Evolutionary conservation across 2,888 invertebrate genomes (phyloP).

Genomic region (Incurvaria masculella): DNA sequence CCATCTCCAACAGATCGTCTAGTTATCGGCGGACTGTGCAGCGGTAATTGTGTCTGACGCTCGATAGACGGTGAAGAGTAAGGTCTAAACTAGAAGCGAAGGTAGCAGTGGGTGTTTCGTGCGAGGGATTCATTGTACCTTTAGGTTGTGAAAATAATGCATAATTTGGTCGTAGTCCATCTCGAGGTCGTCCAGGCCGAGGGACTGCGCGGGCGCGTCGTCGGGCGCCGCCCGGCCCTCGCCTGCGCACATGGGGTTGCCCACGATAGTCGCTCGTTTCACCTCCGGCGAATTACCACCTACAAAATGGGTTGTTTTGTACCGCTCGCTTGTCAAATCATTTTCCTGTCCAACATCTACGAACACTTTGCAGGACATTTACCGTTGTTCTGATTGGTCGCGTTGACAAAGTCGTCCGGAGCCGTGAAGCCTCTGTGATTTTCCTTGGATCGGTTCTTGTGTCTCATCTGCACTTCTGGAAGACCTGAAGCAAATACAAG

Average conservation of each 20-base stretch:
- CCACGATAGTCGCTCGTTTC: conserved; percentile 81
- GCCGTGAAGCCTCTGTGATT: conserved; percentile 18
- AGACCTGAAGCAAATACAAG: no score
- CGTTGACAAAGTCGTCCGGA: conserved; percentile 58
- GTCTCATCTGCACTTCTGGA: conserved; percentile 49
- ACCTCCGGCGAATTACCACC: conserved; percentile 60
- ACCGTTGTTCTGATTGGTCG: conserved; percentile 51
- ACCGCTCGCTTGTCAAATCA: neutral
- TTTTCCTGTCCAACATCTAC: neutral
- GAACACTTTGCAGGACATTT: conserved; percentile 6
- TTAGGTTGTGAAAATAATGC: conserved; percentile 97
- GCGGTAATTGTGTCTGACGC: no score
- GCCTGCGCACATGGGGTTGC: conserved; percentile 77
- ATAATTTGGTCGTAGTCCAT: conserved; percentile 98
- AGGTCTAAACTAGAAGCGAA: neutral
- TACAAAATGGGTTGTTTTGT: conserved; percentile 15
- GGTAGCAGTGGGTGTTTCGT: neutral
- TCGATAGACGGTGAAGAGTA: no score
- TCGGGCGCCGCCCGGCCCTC: conserved; percentile 31
- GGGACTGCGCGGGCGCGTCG: conserved; percentile 55
- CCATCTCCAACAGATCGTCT: no score
- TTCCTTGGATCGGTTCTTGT: conserved; percentile 44
- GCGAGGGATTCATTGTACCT: conserved; percentile 58
- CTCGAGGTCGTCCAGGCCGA: conserved; percentile 78
- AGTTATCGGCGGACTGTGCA: no score